These are phyloP conservation scores for Listronotus oregonensis DNA, from an alignment of 1,140 invertebrate species.

Conservation along the genomic window DNA sequence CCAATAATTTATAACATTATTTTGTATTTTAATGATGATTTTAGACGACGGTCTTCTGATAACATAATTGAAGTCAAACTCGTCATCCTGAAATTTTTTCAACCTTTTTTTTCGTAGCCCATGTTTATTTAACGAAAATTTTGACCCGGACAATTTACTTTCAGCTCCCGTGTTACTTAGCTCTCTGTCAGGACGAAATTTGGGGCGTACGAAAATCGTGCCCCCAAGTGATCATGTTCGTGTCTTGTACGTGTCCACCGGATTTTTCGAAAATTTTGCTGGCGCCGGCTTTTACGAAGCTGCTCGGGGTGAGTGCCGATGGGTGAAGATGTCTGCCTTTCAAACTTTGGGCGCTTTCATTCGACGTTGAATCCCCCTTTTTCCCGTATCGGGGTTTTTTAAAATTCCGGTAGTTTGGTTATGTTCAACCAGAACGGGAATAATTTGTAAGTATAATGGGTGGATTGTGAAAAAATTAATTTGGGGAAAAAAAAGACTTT, in stretches of 20 bases:
- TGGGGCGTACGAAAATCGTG: slow-evolving; percentile 80
- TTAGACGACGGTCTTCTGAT: slow-evolving; percentile 45
- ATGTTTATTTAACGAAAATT: not conserved
- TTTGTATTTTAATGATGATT: slow-evolving; percentile 43
- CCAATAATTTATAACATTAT: too few relatives aligned
- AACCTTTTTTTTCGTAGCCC: not conserved
- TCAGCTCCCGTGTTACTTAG: slow-evolving; percentile 72
- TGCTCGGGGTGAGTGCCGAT: slow-evolving; percentile 67
- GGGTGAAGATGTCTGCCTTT: slow-evolving; percentile 76
- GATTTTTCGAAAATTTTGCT: slow-evolving; percentile 64
- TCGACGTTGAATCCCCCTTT: slow-evolving; percentile 73
- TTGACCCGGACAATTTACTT: slow-evolving; percentile 46
- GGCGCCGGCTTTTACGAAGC: slow-evolving; percentile 66
- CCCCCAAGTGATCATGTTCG: slow-evolving; percentile 75
- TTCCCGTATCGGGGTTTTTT: slow-evolving; percentile 64
- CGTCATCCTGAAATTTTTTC: slow-evolving; percentile 32
- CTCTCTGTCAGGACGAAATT: slow-evolving; percentile 71
- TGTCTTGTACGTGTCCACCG: slow-evolving; percentile 68
- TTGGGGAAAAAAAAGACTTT: too few relatives aligned
- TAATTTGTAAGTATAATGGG: slow-evolving; percentile 52
- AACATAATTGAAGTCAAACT: slow-evolving; percentile 38
- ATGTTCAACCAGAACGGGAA: slow-evolving; percentile 58
- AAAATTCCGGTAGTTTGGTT: slow-evolving; percentile 66
- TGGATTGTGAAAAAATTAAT: too few relatives aligned
- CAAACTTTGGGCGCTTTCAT: slow-evolving; percentile 84